phyloP scores from a whole-genome alignment of 2,113 vertebrate genomes.

The Chamaea fasciata region DNA sequence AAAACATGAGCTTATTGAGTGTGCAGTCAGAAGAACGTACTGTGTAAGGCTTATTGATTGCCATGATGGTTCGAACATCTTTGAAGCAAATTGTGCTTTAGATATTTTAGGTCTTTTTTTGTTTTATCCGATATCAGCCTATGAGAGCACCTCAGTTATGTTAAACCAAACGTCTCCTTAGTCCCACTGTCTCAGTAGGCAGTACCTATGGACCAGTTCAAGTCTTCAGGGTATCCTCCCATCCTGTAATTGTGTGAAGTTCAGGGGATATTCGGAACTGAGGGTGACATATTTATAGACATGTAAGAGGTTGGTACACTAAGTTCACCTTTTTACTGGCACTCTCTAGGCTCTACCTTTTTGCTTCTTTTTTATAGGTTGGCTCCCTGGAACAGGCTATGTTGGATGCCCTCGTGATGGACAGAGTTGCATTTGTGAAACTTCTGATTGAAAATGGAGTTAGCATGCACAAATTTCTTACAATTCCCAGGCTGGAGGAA shows the following conservation, averaged over 20 bases:
- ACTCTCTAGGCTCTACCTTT: not conserved
- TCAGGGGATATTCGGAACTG: not conserved
- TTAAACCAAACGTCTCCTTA: not conserved
- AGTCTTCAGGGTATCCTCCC: not conserved
- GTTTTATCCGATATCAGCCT: not conserved
- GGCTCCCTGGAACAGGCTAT: conserved; percentile 96
- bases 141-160: not conserved
- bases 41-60: not conserved
- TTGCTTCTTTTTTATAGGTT: conserved; percentile 75
- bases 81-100: not conserved
- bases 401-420: conserved; percentile 98
- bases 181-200: not conserved
- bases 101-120: not conserved
- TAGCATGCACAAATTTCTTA: conserved; percentile 99
- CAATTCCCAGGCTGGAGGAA: conserved; percentile 93
- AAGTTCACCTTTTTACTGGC: not conserved
- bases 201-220: not conserved
- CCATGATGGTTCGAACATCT: not conserved
- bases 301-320: not conserved
- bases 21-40: not conserved
- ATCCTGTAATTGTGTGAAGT: not conserved
- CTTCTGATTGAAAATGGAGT: conserved; percentile 97
- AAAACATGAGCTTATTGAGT: not conserved
- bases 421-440: conserved; percentile 97
- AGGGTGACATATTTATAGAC: not conserved